These are phyloP conservation scores for Dysmachus trigonus DNA, from an alignment of 2,888 invertebrate genomes.

Conservation along the genomic window DNA sequence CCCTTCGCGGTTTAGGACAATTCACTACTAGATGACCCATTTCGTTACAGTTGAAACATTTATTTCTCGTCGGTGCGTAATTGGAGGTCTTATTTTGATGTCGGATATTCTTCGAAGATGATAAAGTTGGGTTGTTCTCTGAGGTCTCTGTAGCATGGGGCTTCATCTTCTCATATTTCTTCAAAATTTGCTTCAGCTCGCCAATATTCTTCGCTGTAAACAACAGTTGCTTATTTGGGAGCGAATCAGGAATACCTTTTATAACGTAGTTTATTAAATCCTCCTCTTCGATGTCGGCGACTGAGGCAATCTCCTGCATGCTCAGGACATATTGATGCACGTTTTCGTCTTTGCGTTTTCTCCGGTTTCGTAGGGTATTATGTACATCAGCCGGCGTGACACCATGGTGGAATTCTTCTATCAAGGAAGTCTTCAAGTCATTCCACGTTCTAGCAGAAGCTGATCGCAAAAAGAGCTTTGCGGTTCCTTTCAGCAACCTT, in stretches of 20 bases:
- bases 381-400: constrained; percentile 45
- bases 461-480: constrained; percentile 35
- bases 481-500: constrained; percentile 26
- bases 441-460: constrained; percentile 20
- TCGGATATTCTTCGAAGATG: not conserved
- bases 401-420: constrained; percentile 40
- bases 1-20: not conserved
- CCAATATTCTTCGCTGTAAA: not conserved
- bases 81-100: not conserved
- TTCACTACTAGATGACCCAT: not conserved
- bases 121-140: not conserved
- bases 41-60: not conserved
- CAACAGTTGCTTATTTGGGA: too few relatives aligned
- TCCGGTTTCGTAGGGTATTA: too few relatives aligned
- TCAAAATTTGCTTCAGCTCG: not conserved
- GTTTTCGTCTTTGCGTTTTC: too few relatives aligned
- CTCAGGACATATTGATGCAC: too few relatives aligned
- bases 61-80: not conserved
- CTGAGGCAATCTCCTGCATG: too few relatives aligned
- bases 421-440: constrained; percentile 37
- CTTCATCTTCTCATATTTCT: not conserved
- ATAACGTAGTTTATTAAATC: too few relatives aligned
- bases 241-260: too few relatives aligned
- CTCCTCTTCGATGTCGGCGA: too few relatives aligned
- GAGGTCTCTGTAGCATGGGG: not conserved